These are phyloP conservation scores for Ametastegia equiseti DNA, from an alignment of 2,888 invertebrate genomes.

Conservation along the genomic window DNA sequence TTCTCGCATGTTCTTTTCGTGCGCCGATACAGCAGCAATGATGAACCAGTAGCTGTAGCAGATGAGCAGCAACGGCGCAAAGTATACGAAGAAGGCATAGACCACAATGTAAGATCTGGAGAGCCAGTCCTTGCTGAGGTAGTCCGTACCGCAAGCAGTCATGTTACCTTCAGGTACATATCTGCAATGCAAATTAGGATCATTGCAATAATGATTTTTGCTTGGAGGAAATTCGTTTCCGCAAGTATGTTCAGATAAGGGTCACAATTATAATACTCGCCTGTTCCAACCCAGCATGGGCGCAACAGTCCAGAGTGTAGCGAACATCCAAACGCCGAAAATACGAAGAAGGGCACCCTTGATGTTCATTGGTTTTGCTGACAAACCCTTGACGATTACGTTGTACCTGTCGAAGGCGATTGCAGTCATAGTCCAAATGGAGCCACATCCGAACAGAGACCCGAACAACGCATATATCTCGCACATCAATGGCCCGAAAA, in stretches of 20 bases:
- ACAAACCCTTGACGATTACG: constrained; percentile 94
- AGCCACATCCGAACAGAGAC: constrained; percentile 92
- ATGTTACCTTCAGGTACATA: constrained; percentile 96
- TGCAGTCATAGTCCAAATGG: constrained; percentile 96
- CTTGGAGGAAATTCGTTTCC: constrained; percentile 6
- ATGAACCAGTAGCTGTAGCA: constrained; percentile 94
- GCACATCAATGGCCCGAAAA: constrained; percentile 86
- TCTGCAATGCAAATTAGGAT: constrained; percentile 74
- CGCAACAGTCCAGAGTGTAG: constrained; percentile 87
- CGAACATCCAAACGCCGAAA: constrained; percentile 87
- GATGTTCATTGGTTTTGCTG: constrained; percentile 90
- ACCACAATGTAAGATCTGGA: constrained; percentile 88
- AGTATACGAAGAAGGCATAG: constrained; percentile 89
- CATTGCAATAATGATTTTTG: constrained; percentile 15
- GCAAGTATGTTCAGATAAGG: not conserved
- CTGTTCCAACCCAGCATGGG: constrained; percentile 93
- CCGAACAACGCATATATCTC: constrained; percentile 92
- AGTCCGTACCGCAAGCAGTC: constrained; percentile 95
- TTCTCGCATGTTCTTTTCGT: constrained; percentile 92
- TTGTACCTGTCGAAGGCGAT: constrained; percentile 96
- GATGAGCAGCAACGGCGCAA: constrained; percentile 86
- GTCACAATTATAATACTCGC: constrained; percentile 71
- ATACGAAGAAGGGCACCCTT: constrained; percentile 89
- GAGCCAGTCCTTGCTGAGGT: constrained; percentile 85
- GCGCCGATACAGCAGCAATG: constrained; percentile 86